phyloP scores from a whole-genome alignment of 2,113 vertebrate genomes.

The Manacus vitellinus region DNA sequence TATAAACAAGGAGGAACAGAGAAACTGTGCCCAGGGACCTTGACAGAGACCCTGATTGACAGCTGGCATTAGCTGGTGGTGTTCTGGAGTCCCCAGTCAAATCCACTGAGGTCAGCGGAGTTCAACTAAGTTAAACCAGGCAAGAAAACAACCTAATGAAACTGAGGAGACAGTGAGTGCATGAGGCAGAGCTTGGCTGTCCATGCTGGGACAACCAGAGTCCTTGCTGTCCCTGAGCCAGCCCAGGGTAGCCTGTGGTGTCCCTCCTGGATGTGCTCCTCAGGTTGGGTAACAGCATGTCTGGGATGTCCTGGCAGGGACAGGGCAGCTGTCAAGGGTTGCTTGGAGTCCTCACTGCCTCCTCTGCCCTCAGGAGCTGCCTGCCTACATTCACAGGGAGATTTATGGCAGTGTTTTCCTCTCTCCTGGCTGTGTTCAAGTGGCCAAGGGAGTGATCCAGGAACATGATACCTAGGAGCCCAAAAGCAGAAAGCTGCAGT shows the following conservation, averaged over 20 bases:
- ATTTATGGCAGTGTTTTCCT: slow-evolving; percentile 19
- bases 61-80: background rate
- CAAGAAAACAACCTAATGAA: background rate
- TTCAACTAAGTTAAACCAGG: background rate
- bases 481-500: background rate
- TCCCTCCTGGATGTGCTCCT: background rate
- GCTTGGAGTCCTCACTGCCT: background rate
- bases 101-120: background rate
- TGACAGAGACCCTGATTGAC: background rate
- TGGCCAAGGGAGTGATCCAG: background rate
- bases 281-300: background rate
- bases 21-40: background rate
- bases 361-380: background rate
- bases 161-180: background rate
- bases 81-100: background rate
- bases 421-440: background rate
- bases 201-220: background rate
- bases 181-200: background rate
- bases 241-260: background rate
- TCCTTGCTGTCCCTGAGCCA: background rate
- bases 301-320: background rate
- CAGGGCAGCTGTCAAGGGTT: background rate
- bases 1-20: background rate
- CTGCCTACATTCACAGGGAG: background rate
- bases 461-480: background rate